Percentiles rank a stretch among this genome's conserved stretches.
Conservation (phyloP, 2,113 vertebrate species). For the Tupaia tana region DNA sequence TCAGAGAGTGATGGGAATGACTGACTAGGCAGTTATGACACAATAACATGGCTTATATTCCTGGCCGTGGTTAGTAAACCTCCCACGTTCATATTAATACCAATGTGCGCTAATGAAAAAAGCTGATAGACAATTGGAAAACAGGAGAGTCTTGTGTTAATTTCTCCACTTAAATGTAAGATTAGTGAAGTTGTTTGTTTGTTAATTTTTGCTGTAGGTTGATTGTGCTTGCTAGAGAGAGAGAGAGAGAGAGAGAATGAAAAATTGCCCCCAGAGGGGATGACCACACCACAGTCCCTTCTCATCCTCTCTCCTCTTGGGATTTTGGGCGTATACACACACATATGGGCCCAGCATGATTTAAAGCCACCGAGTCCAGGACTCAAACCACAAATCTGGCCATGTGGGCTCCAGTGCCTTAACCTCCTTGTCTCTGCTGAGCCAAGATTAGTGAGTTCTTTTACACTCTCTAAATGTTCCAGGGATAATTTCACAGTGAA, state of each 20-base stretch:
- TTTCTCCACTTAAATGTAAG: neutral
- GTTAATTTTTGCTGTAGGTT: too few relatives aligned
- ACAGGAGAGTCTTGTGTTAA: neutral
- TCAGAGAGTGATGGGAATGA: neutral
- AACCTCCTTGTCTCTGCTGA: too few relatives aligned
- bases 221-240: too few relatives aligned
- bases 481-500: neutral
- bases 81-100: neutral
- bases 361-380: too few relatives aligned
- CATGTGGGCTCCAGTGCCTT: too few relatives aligned
- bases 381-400: too few relatives aligned
- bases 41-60: neutral
- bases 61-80: neutral
- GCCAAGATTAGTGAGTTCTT: neutral
- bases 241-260: too few relatives aligned
- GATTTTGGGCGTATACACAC: too few relatives aligned
- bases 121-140: conserved; percentile 3
- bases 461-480: neutral
- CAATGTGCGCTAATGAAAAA: neutral
- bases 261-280: too few relatives aligned
- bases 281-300: too few relatives aligned
- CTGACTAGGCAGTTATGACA: neutral
- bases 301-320: too few relatives aligned
- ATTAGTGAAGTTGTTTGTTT: neutral
- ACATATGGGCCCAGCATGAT: too few relatives aligned